Base-by-base conservation (phyloP, 2,113 vertebrate species). In the Proterorhinus semilunaris region DNA sequence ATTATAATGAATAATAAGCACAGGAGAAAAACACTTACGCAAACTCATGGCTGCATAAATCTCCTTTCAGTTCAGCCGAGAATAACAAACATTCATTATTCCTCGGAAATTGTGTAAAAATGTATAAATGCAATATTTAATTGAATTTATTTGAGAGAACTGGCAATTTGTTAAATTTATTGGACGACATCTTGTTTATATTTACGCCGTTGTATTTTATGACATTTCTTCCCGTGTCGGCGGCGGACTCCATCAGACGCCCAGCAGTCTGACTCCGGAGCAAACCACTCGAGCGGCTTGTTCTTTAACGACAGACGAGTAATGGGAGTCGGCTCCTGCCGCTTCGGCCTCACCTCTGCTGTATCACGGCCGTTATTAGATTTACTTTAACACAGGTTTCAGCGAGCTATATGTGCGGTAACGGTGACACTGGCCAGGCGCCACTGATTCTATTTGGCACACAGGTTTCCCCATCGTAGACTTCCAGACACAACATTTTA, bases 321-420 rank as follows among this genome's bases (percentile, higher is more conserved):
- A 57, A 72, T 66, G 64, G 10, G 55, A 62, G 66, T 47, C 70
- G 76, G 54, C 72, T 45, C 63, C 67, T 71, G 55, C 51, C 61
- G 17, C 59, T 49, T 64, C 58, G 48, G 49, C 63, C 48, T 61
- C 61, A n/a, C 1, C 27, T 68, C 45, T 73, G 46, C 71, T 57
- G 58, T 53, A 71, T 71, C 54, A 83, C 47, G 68, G 52, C 45
- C 15, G 17, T 58, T 66, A 76, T 79, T 73, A 73, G 68, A 80
- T 74, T 79, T 64, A 27, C 8, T 68, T 76, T 45, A 36, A 77
- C 61, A 72, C 45, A 45, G 58, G 48, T 69, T 61, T 76, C 72
- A 58, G 17, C 17, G n/a, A 58, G 27, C 67, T 81, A 57, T 27
- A 21, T 21, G 16, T 51, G 72, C 53, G 69, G 72, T 66, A 46